A percentile compares a stretch with the other conserved stretches of the same genome.
Conservation (phyloP, 92 coral and sea anemone genomes). For the Galaxea fascicularis region DNA sequence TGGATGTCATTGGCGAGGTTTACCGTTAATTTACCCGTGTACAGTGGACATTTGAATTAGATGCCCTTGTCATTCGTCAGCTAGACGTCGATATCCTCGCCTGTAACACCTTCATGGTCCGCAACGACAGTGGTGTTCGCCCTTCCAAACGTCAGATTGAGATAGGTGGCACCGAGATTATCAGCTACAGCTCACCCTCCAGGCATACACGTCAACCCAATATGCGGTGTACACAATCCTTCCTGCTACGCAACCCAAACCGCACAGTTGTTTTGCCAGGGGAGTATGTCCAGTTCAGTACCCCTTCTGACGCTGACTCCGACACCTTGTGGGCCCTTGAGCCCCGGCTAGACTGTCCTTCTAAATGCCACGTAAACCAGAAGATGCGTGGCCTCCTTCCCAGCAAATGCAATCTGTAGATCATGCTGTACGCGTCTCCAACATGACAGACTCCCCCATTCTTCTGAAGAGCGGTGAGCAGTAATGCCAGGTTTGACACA, state of each 20-base stretch:
- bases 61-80: conserved; percentile 61
- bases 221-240: conserved; percentile 64
- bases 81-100: conserved; percentile 53
- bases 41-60: conserved; percentile 35
- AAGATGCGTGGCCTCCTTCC: conserved; percentile 59
- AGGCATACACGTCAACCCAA: conserved; percentile 42
- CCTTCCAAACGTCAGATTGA: conserved; percentile 58
- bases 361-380: conserved; percentile 58
- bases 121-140: conserved; percentile 57
- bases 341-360: conserved; percentile 64
- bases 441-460: conserved; percentile 53
- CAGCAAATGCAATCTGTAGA: conserved; percentile 50
- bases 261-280: conserved; percentile 56
- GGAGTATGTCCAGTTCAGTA: conserved; percentile 58
- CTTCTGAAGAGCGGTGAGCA: conserved; percentile 61
- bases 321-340: conserved; percentile 72
- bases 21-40: conserved; percentile 56
- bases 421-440: conserved; percentile 51
- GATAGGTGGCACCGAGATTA: conserved; percentile 55
- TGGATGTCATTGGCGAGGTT: conserved; percentile 60
- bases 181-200: conserved; percentile 42
- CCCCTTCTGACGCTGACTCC: conserved; percentile 64
- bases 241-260: conserved; percentile 57
- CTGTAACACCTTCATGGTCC: conserved; percentile 60
- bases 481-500: conserved; percentile 50